These are phyloP conservation scores for Limnephilus marmoratus DNA, from an alignment of 2,888 invertebrate species.

Conservation along the genomic window DNA sequence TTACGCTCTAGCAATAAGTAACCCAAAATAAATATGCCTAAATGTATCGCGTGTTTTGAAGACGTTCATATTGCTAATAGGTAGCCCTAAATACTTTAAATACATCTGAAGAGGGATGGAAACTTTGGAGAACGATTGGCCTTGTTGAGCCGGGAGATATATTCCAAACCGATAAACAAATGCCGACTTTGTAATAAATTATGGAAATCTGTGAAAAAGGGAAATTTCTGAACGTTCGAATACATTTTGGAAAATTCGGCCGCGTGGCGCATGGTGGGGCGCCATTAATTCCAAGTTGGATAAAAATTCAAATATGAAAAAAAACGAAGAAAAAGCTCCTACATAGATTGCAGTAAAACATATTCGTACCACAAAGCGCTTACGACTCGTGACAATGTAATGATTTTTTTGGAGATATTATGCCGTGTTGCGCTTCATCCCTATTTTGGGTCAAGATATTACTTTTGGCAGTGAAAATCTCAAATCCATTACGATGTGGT, in stretches of 20 bases:
- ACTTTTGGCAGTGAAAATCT: too few relatives aligned
- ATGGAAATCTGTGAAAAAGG: conserved; percentile 15
- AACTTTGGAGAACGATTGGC: conserved; percentile 7
- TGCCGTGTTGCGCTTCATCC: too few relatives aligned
- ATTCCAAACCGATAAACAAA: conserved; percentile 1
- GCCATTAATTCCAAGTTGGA: background rate
- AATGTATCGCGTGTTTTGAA: background rate
- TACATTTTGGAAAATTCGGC: conserved; percentile 5
- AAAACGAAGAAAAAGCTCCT: background rate
- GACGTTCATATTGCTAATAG: conserved; percentile 1
- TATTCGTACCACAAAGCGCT: background rate
- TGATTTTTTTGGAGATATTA: too few relatives aligned
- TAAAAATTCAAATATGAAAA: background rate
- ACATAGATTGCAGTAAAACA: background rate
- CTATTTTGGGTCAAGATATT: too few relatives aligned
- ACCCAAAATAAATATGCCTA: background rate
- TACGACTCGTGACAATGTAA: too few relatives aligned
- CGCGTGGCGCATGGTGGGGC: background rate
- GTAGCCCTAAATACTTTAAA: background rate
- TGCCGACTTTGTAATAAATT: conserved; percentile 11
- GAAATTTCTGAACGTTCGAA: background rate
- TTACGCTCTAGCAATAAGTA: background rate
- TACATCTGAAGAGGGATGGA: conserved; percentile 15
- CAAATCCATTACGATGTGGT: background rate
- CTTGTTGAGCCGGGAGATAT: conserved; percentile 9